phyloP scores from a whole-genome alignment of 2,113 vertebrate genomes.

The Cricetomys ansorgei region DNA sequence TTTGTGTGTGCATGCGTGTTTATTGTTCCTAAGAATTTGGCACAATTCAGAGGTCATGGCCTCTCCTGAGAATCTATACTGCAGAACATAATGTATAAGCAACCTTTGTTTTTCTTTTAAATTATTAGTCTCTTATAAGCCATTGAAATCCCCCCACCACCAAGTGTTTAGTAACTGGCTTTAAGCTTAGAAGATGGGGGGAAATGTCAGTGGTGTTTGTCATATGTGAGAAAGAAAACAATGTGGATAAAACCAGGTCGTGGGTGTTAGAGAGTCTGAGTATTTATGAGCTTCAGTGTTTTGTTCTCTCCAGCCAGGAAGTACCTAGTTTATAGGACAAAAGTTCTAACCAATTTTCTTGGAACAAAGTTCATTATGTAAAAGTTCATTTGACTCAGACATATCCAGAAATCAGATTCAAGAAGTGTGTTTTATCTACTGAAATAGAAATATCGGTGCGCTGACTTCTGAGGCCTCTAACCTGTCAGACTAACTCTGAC shows the following conservation, averaged over 20 bases:
- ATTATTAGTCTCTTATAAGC: slow-evolving; percentile 50
- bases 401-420: slow-evolving; percentile 47
- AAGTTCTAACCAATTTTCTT: slow-evolving; percentile 49
- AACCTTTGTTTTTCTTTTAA: slow-evolving; percentile 49
- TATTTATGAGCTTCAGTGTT: slow-evolving; percentile 70
- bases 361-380: slow-evolving; percentile 46
- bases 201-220: slow-evolving; percentile 40
- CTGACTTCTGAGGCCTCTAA: slow-evolving; percentile 44
- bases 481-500: slow-evolving; percentile 35
- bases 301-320: slow-evolving; percentile 66
- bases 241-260: slow-evolving; percentile 74
- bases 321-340: slow-evolving; percentile 48
- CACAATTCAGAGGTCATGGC: slow-evolving; percentile 87
- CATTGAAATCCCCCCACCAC: background rate
- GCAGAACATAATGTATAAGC: slow-evolving; percentile 55
- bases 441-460: slow-evolving; percentile 59
- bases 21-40: slow-evolving; percentile 86
- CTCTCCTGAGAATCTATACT: slow-evolving; percentile 82
- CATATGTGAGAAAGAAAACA: slow-evolving; percentile 54
- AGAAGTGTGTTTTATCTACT: background rate
- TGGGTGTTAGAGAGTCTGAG: slow-evolving; percentile 67
- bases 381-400: slow-evolving; percentile 58
- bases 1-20: slow-evolving; percentile 82
- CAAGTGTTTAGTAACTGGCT: slow-evolving; percentile 49
- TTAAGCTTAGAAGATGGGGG: slow-evolving; percentile 7